Evolutionary conservation across 2,888 invertebrate species (phyloP), one percentile per base, ranked within the genome.

Genomic region (Tromatobia lineatoria): DNA sequence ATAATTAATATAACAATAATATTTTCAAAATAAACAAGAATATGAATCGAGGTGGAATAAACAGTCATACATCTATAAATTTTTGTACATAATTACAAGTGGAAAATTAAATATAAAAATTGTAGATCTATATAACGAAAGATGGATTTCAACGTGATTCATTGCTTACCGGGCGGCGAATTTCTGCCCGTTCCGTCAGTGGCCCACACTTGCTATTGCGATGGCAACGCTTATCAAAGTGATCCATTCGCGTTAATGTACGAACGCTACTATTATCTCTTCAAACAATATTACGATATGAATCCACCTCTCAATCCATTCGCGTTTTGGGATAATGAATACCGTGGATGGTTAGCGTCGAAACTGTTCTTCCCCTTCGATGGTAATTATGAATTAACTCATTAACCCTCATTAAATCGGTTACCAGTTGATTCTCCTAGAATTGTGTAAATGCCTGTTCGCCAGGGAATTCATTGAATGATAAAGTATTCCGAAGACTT

Each of bases 91-190:
- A 18, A 57, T 18, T 45, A 25, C 34, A 47, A 69, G 2, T 69
- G 34, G 8, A 23, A n/a, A 29, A 29, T 3, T 3, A 29, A 29
- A 29, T 18, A 34, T 20, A 29, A 25, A 15, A 42, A 23, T 71
- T 18, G 42, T 15, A 15, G 1, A 29, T 34, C 11, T 18, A 13
- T 0, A 34, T 25, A 29, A 34, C n/a, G 73, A 45, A 85, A 57
- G 52, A 86, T 86, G 87, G 82, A 89, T 73, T 82, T 83, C n/a
- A 86, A 86, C 34, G 61, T 80, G 25, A 69, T 85, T 25, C 83
- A 87, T 59, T 34, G 76, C n/a, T 69, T 61, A 64, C 66, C 85
- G 23, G n/a, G 71, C 6, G 67, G 47, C 13, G 69, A 69, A 50
- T 83, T 85, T 38, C 61, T 42, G 69, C 18, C 11, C 47, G 38